Evolutionary conservation across 2,888 invertebrate genomes (phyloP).

Genomic region (Chelonus formosanus): DNA sequence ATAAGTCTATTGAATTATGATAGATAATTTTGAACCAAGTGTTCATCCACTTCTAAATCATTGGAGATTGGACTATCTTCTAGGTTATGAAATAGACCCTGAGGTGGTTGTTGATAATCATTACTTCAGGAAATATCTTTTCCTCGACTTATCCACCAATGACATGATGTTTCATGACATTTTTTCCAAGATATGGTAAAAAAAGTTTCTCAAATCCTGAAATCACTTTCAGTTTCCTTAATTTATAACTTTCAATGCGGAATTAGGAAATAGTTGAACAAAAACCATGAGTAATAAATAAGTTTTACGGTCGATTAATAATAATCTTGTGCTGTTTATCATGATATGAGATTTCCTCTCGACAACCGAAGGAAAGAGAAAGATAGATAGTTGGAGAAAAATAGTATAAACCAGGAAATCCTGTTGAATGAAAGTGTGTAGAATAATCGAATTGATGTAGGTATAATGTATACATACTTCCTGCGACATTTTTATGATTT

Average conservation of each 20-base stretch:
- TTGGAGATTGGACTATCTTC: too few relatives aligned
- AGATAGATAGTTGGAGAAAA: background rate
- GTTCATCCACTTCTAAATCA: too few relatives aligned
- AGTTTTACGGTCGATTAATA: conserved; percentile 26
- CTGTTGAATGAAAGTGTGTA: conserved; percentile 14
- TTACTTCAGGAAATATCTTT: too few relatives aligned
- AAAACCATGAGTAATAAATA: conserved; percentile 10
- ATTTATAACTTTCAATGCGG: conserved; percentile 31
- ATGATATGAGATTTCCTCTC: conserved; percentile 21
- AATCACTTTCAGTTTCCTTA: conserved; percentile 12
- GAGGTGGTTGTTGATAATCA: too few relatives aligned
- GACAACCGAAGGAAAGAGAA: background rate
- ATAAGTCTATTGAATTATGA: too few relatives aligned
- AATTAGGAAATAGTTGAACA: conserved; percentile 23
- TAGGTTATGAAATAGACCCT: too few relatives aligned
- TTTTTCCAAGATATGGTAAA: too few relatives aligned
- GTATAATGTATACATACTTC: conserved; percentile 20
- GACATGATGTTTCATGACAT: too few relatives aligned
- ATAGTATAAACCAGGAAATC: conserved; percentile 14
- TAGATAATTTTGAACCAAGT: too few relatives aligned
- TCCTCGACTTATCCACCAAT: too few relatives aligned
- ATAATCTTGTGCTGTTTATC: conserved; percentile 26
- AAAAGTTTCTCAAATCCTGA: background rate
- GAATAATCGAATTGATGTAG: conserved; percentile 21
- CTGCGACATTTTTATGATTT: conserved; percentile 28